A percentile compares a stretch with the other conserved stretches of the same genome.
These are phyloP conservation scores for Strigamia transsilvanica DNA, from an alignment of 2,888 invertebrate genomes.

Conservation along the genomic window DNA sequence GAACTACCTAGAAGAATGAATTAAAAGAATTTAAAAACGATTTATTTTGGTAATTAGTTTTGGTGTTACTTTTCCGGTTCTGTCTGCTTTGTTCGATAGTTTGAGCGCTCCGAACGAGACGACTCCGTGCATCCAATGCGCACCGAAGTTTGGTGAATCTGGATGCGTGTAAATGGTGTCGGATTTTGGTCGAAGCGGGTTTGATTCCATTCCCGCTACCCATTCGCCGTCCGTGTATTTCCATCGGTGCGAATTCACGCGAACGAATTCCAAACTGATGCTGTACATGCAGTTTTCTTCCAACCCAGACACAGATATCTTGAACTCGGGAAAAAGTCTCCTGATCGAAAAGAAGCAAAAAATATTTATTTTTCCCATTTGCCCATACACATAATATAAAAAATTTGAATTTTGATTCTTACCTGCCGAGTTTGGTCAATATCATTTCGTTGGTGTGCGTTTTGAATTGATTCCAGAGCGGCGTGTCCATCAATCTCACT, in stretches of 20 bases:
- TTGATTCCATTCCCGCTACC: slow-evolving; percentile 94
- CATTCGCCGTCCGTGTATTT: slow-evolving; percentile 97
- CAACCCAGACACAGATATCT: slow-evolving; percentile 87
- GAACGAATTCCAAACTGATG: slow-evolving; percentile 87
- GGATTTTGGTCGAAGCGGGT: slow-evolving; percentile 91
- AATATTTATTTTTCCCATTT: too few relatives aligned
- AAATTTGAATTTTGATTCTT: slow-evolving; percentile 60
- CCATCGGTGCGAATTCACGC: slow-evolving; percentile 91
- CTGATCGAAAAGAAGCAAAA: slow-evolving; percentile 70
- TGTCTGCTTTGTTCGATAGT: slow-evolving; percentile 87
- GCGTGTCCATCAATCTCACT: slow-evolving; percentile 78
- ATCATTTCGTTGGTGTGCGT: slow-evolving; percentile 98
- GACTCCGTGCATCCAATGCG: slow-evolving; percentile 95
- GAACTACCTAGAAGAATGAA: slow-evolving; percentile 71
- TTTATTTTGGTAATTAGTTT: too few relatives aligned
- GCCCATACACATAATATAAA: too few relatives aligned
- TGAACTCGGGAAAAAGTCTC: slow-evolving; percentile 97
- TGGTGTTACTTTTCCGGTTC: slow-evolving; percentile 80
- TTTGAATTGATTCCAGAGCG: slow-evolving; percentile 94
- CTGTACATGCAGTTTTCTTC: slow-evolving; percentile 97
- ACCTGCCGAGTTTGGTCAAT: slow-evolving; percentile 98
- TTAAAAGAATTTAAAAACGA: not conserved
- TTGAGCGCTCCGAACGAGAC: slow-evolving; percentile 93
- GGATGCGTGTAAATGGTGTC: slow-evolving; percentile 93
- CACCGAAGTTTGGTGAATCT: slow-evolving; percentile 92